These are phyloP conservation scores for Polyodon spathula DNA, from an alignment of 2,113 vertebrate genomes.

Conservation along the genomic window DNA sequence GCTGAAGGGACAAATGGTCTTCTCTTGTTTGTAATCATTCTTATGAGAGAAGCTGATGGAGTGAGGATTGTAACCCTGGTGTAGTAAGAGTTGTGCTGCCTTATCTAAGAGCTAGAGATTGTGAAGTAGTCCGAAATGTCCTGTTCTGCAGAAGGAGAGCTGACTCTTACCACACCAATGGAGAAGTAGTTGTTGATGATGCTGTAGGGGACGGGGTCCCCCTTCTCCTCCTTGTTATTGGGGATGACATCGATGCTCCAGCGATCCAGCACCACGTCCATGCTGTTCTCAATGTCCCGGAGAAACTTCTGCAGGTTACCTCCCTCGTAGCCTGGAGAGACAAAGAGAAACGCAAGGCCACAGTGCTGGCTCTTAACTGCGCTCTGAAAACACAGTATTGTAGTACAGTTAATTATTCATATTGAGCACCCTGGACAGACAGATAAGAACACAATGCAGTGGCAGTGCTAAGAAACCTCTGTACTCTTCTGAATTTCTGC, in stretches of 20 bases:
- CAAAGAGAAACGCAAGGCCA: neutral
- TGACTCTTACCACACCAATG: slow-evolving; percentile 81
- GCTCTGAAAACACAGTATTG: neutral
- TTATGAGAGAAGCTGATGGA: too few species aligned
- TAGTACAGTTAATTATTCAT: slow-evolving; percentile 9
- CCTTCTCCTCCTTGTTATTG: slow-evolving; percentile 69
- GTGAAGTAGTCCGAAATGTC: too few species aligned
- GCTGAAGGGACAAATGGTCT: too few species aligned
- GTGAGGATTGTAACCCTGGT: too few species aligned
- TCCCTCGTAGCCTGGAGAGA: slow-evolving; percentile 79
- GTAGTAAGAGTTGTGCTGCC: too few species aligned
- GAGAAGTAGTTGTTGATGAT: slow-evolving; percentile 98
- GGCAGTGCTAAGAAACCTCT: slow-evolving; percentile 18
- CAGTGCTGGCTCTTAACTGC: neutral
- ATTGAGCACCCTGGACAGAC: slow-evolving; percentile 11
- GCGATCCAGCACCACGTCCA: slow-evolving; percentile 81
- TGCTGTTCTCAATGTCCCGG: slow-evolving; percentile 87
- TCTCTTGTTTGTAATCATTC: too few species aligned
- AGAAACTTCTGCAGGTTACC: slow-evolving; percentile 85
- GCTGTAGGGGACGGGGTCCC: slow-evolving; percentile 78
- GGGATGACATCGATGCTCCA: slow-evolving; percentile 83
- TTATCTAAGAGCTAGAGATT: too few species aligned
- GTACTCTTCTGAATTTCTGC: slow-evolving; percentile 9
- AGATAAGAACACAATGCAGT: slow-evolving; percentile 11
- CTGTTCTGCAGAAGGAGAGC: too few species aligned